These are phyloP conservation scores for Rhinophrynus dorsalis DNA, from an alignment of 2,797 vertebrate species.

Conservation along the genomic window DNA sequence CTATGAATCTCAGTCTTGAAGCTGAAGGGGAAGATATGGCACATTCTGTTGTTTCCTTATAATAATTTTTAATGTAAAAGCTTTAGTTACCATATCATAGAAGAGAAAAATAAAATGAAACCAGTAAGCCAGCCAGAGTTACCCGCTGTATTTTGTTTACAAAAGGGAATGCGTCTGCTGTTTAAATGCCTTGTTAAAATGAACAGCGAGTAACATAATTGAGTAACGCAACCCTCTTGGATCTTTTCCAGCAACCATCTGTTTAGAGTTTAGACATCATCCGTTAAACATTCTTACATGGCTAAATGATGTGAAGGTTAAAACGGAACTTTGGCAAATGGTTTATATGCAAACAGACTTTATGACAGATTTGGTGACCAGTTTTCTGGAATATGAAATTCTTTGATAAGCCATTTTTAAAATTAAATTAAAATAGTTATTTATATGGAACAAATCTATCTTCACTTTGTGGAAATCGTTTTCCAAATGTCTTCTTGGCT, in stretches of 20 bases:
- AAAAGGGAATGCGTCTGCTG: conserved; percentile 17
- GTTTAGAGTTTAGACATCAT: conserved; percentile 46
- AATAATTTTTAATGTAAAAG: too few species aligned
- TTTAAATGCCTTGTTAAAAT: conserved; percentile 41
- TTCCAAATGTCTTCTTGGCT: conserved; percentile 4
- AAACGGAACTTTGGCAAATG: conserved; percentile 34
- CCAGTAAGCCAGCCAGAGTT: not conserved
- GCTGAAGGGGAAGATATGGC: too few species aligned
- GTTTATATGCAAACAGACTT: conserved; percentile 33
- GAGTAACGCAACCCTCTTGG: conserved; percentile 36
- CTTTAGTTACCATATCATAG: too few species aligned
- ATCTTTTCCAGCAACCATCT: conserved; percentile 47
- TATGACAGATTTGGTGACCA: not conserved
- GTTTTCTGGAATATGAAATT: conserved; percentile 1
- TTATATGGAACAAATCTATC: not conserved
- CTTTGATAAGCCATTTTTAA: not conserved
- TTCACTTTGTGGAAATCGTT: not conserved
- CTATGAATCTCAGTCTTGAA: too few species aligned
- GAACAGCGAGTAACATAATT: conserved; percentile 36
- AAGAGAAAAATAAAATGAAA: not conserved
- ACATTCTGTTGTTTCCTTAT: too few species aligned
- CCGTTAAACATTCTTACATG: conserved; percentile 50
- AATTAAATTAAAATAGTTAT: not conserved
- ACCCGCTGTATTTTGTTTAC: conserved; percentile 15
- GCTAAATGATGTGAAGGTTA: conserved; percentile 32